Percentiles rank a stretch among this genome's conserved stretches.
Evolutionary conservation across 1,140 invertebrate genomes (phyloP).

Genomic region (Cyclargus thomasi): DNA sequence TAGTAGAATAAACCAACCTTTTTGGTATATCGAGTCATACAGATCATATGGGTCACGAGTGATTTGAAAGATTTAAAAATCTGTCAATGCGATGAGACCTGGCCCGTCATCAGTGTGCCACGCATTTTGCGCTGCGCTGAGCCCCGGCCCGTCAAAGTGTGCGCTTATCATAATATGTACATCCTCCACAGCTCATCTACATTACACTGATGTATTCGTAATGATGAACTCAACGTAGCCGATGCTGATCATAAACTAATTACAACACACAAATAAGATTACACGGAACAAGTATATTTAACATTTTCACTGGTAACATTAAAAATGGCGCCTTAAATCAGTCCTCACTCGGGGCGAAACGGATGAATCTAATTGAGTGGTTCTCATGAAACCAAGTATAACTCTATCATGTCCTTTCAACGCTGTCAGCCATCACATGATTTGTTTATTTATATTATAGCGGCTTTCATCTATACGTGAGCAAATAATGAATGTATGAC

Average conservation of each 20-base stretch:
- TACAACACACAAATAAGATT: conserved; percentile 2
- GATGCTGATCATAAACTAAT: background rate
- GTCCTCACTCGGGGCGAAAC: conserved; percentile 32
- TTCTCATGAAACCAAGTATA: conserved; percentile 60
- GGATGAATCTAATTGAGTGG: conserved; percentile 48
- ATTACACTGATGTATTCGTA: no score
- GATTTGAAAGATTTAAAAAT: no score
- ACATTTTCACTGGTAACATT: conserved; percentile 6
- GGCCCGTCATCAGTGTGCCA: no score
- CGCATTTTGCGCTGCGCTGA: no score
- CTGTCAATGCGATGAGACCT: no score
- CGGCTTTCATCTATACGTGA: conserved; percentile 69
- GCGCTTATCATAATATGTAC: no score
- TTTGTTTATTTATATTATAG: conserved; percentile 71
- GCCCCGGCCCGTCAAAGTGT: no score
- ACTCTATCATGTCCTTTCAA: conserved; percentile 55
- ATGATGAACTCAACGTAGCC: no score
- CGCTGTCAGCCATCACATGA: conserved; percentile 55
- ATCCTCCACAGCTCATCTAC: no score
- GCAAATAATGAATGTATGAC: conserved; percentile 66
- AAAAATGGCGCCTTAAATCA: conserved; percentile 33
- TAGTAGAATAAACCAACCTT: no score
- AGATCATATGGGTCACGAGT: no score
- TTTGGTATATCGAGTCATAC: no score
- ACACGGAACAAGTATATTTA: background rate